Percentiles rank a stretch among this genome's conserved stretches.
Evolutionary conservation across 2,888 invertebrate genomes (phyloP).

Genomic region (Conomelus anceps): DNA sequence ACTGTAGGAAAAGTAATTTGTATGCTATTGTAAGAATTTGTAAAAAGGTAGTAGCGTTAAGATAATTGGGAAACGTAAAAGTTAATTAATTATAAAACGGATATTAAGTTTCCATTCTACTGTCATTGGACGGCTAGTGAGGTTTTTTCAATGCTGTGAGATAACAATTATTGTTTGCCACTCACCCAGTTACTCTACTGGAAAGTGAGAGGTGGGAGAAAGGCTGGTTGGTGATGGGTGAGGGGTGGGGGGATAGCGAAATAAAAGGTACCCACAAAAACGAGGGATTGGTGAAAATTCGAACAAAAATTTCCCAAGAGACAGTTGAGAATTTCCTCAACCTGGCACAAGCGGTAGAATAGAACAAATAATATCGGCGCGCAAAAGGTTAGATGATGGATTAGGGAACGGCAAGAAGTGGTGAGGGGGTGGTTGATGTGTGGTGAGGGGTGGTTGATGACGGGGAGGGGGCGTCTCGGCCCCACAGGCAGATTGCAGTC

Average conservation of each 20-base stretch:
- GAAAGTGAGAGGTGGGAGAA: neutral
- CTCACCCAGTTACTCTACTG: neutral
- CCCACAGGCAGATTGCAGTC: neutral
- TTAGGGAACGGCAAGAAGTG: neutral
- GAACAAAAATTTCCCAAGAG: neutral
- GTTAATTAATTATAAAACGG: too few species aligned
- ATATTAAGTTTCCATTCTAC: too few species aligned
- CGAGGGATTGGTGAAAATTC: neutral
- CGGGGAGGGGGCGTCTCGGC: neutral
- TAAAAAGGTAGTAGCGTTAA: too few species aligned
- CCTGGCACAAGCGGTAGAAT: neutral
- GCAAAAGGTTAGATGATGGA: neutral
- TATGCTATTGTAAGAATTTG: too few species aligned
- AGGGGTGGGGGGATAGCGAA: neutral
- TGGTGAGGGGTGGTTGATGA: neutral
- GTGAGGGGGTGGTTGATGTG: neutral
- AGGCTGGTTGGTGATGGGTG: too few species aligned
- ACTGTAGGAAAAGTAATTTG: too few species aligned
- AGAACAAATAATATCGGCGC: neutral
- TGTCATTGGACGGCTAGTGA: too few species aligned
- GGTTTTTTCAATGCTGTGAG: too few species aligned
- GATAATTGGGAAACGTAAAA: too few species aligned
- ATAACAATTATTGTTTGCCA: too few species aligned
- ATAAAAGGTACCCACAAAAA: neutral
- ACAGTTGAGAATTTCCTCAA: neutral